phyloP scores from a whole-genome alignment of 2,797 vertebrate genomes.

The Cottoperca gobio region DNA sequence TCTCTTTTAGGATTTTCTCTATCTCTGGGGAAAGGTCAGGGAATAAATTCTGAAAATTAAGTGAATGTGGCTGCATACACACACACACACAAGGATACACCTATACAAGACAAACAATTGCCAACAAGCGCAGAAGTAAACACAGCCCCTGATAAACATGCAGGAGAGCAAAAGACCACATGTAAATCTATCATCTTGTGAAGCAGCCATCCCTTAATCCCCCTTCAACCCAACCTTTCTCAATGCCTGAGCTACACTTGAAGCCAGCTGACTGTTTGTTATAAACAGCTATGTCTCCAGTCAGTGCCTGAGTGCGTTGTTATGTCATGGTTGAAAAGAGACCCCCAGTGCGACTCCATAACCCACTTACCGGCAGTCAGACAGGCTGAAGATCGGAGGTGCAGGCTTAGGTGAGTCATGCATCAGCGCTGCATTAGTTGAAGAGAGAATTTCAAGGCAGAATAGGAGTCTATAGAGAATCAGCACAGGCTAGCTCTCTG shows the following conservation, averaged over 20 bases:
- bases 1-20: constrained; percentile 36
- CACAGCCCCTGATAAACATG: constrained; percentile 49
- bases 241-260: constrained; percentile 32
- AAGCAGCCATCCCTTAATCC: constrained; percentile 44
- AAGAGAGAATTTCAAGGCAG: constrained; percentile 52
- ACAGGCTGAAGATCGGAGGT: constrained; percentile 47
- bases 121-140: constrained; percentile 22
- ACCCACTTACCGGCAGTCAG: constrained; percentile 58
- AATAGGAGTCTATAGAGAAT: constrained; percentile 41
- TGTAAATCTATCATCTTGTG: constrained; percentile 51
- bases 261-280: constrained; percentile 51
- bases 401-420: constrained; percentile 65
- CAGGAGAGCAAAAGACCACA: constrained; percentile 49
- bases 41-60: constrained; percentile 29
- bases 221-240: constrained; percentile 44
- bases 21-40: constrained; percentile 44
- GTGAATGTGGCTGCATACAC: neutral
- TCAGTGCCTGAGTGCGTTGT: constrained; percentile 55
- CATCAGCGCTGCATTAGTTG: constrained; percentile 48
- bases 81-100: neutral
- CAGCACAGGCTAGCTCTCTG: constrained; percentile 7
- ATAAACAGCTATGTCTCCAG: constrained; percentile 58
- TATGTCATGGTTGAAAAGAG: constrained; percentile 67
- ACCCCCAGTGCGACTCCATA: constrained; percentile 51
- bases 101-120: constrained; percentile 13